phyloP scores from a whole-genome alignment of 1,140 invertebrate genomes.

The Apocrypta bakeri region DNA sequence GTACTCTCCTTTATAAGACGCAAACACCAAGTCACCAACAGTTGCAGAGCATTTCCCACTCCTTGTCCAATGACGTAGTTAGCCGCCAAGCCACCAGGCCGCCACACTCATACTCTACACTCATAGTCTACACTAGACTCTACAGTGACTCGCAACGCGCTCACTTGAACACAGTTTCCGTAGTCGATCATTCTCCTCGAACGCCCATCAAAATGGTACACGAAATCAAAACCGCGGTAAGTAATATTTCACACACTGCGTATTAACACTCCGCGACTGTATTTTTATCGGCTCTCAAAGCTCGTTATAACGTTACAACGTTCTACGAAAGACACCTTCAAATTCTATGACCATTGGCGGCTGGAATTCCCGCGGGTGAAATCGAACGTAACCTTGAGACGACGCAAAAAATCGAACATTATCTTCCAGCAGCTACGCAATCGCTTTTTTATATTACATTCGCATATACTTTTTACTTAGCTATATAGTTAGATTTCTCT shows the following conservation, averaged over 20 bases:
- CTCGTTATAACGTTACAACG: too few species aligned
- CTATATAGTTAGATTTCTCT: too few species aligned
- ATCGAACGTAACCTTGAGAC: constrained; percentile 14
- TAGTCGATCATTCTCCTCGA: neutral
- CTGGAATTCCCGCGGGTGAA: neutral
- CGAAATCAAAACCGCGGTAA: constrained; percentile 5
- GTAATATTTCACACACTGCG: neutral
- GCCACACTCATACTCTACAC: neutral
- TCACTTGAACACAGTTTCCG: neutral
- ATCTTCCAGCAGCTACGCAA: neutral
- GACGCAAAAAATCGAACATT: constrained; percentile 3
- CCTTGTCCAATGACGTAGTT: neutral
- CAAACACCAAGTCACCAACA: too few species aligned
- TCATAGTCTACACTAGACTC: too few species aligned
- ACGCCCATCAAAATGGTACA: constrained; percentile 28
- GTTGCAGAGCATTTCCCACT: too few species aligned
- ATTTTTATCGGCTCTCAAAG: too few species aligned
- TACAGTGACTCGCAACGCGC: constrained; percentile 5
- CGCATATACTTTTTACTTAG: too few species aligned
- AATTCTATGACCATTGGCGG: neutral
- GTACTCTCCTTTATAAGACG: too few species aligned
- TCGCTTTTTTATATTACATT: neutral
- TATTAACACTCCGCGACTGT: neutral
- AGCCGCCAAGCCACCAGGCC: neutral
- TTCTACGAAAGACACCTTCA: too few species aligned